Conservation (phyloP, 2,113 vertebrate species). For the Nycticorax nycticorax region DNA sequence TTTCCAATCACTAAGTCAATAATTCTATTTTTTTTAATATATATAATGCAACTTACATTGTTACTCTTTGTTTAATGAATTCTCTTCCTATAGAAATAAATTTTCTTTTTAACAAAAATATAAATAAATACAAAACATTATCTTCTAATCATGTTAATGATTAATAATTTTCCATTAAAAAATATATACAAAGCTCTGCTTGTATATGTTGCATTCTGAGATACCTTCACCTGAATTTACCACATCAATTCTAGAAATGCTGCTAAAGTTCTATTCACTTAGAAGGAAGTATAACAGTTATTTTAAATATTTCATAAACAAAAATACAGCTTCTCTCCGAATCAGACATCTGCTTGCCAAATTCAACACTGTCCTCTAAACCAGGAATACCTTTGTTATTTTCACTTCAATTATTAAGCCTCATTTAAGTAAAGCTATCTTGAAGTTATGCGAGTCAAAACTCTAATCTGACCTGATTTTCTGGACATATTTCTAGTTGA, state of each 20-base stretch:
- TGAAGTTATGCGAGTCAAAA: not conserved
- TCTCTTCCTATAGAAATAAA: not conserved
- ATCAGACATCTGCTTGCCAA: not conserved
- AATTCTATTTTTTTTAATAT: not conserved
- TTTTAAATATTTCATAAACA: not conserved
- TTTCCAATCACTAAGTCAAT: not conserved
- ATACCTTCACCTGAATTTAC: not conserved
- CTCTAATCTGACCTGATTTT: not conserved
- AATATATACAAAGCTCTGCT: not conserved
- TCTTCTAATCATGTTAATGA: not conserved
- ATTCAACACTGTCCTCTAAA: not conserved
- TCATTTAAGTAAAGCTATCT: not conserved
- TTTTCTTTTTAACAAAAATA: not conserved
- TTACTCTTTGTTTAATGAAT: not conserved
- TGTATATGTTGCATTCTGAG: not conserved
- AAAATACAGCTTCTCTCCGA: not conserved
- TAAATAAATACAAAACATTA: not conserved
- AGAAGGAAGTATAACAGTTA: not conserved
- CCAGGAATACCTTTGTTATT: not conserved
- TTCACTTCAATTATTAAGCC: not conserved
- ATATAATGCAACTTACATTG: not conserved
- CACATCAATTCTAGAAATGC: not conserved
- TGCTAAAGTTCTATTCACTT: not conserved
- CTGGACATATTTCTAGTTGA: too few species aligned
- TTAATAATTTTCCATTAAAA: not conserved